Evolutionary conservation across 2,888 invertebrate genomes (phyloP), one percentile per base, ranked within the genome.

Genomic region (Petrophora chlorosata): DNA sequence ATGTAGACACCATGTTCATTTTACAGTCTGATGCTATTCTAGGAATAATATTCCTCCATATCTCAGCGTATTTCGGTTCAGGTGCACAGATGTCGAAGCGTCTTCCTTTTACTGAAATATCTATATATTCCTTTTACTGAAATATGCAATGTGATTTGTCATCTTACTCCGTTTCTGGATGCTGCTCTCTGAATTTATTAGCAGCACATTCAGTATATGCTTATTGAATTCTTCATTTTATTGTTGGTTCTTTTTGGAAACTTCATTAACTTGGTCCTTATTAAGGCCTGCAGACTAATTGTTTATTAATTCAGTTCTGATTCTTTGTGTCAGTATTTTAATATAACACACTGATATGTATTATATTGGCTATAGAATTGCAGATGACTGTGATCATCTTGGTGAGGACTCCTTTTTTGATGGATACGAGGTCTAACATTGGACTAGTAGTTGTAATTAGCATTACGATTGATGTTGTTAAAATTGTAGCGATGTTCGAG

Each of bases 21-120:
- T 88, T 85, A 86, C 87, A 85, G 87, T 86, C 89, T 85, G 87
- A 67, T 85, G 88, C 89, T 88, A 88, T 89, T 89, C 89, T 87
- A 88, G 86, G 89, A 89, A 89, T 80, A 77, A 79, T 85, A 82
- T 85, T 82, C 79, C 73, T 70, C 73, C 79, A 81, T 85, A 80
- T 83, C 77, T 76, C 70, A 60, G 75, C 69, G 73, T 87, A 86
- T 87, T 88, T 86, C 70, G 68, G 83, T 75, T 72, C 88, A 89
- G 89, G 87, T 88, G 86, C 73, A 85, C 89, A 90, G 86, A 89
- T 90, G 89, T 87, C 73, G 79, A 74, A 65, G 64, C 59, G 53
- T 57, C 61, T 62, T 63, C 69, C 63, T 85, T 85, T 86, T 85
- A 83, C 74, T 53, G 46, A 59, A 56, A 58, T 62, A 48, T 60